These are phyloP conservation scores for Drosophila macrospina DNA, from an alignment of 2,888 invertebrate genomes.

Conservation along the genomic window DNA sequence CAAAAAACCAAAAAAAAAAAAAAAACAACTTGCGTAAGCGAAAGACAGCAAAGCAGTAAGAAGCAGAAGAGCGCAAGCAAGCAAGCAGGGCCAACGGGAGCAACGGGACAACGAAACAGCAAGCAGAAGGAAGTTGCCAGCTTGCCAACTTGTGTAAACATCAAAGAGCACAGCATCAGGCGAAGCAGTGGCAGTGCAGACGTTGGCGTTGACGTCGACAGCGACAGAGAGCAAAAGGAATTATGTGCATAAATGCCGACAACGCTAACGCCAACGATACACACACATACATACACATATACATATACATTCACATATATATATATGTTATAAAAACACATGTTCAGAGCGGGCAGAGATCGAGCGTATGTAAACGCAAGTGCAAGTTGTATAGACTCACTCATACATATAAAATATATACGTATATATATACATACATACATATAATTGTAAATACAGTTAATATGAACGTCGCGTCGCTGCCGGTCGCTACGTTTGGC, in stretches of 20 bases:
- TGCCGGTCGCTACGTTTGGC: constrained; percentile 62
- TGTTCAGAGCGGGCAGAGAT: constrained; percentile 38
- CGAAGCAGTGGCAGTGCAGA: constrained; percentile 7
- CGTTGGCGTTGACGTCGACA: background rate
- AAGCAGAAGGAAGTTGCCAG: constrained; percentile 45
- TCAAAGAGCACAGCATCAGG: constrained; percentile 65
- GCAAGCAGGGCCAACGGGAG: background rate
- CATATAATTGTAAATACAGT: constrained; percentile 76
- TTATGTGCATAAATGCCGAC: constrained; percentile 56
- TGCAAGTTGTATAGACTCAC: constrained; percentile 20
- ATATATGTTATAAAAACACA: constrained; percentile 31
- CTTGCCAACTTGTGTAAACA: constrained; percentile 79
- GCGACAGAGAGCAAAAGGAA: constrained; percentile 45
- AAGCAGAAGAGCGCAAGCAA: constrained; percentile 5
- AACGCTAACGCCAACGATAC: constrained; percentile 16
- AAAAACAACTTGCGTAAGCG: constrained; percentile 58
- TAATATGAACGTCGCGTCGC: constrained; percentile 63
- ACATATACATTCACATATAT: constrained; percentile 16
- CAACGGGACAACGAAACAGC: constrained; percentile 14
- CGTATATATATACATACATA: constrained; percentile 4
- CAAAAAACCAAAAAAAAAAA: constrained; percentile 2
- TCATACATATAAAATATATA: constrained; percentile 2
- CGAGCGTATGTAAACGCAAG: constrained; percentile 22
- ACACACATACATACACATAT: constrained; percentile 2
- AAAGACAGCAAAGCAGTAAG: constrained; percentile 34